phyloP scores from a whole-genome alignment of 2,888 invertebrate species.

The Ennomos quercinarius region DNA sequence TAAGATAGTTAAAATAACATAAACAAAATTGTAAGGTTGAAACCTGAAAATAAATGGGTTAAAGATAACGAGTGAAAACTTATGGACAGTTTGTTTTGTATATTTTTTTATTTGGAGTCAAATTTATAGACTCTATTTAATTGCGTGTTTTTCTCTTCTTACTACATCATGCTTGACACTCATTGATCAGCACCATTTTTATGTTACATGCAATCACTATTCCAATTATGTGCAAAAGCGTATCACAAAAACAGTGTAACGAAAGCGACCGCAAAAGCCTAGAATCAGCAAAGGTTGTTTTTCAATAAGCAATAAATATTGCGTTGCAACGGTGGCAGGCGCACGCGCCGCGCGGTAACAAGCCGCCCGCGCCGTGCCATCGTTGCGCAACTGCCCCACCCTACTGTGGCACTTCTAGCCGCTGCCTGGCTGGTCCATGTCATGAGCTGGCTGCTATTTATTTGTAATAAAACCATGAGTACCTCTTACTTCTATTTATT shows the following conservation, averaged over 20 bases:
- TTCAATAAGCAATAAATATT: constrained; percentile 85
- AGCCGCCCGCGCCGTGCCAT: constrained; percentile 74
- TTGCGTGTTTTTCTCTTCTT: too few species aligned
- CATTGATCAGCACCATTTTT: constrained; percentile 8
- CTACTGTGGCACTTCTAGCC: constrained; percentile 65
- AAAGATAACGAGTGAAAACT: too few species aligned
- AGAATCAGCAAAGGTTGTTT: constrained; percentile 70
- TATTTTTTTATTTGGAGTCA: too few species aligned
- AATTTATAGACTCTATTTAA: too few species aligned
- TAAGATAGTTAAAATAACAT: too few species aligned
- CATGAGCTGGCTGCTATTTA: constrained; percentile 35
- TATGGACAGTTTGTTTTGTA: too few species aligned
- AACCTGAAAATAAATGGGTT: too few species aligned
- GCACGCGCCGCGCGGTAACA: constrained; percentile 77
- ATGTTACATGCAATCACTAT: constrained; percentile 18
- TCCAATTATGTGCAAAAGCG: constrained; percentile 41
- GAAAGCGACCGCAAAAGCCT: constrained; percentile 62
- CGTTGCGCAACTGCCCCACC: constrained; percentile 83
- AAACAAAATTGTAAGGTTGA: too few species aligned
- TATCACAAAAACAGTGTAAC: constrained; percentile 51
- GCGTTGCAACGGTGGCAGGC: constrained; percentile 77
- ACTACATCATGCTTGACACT: too few species aligned
- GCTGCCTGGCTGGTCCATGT: constrained; percentile 36
- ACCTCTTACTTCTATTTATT: too few species aligned
- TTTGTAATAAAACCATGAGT: background rate